These are phyloP conservation scores for Eulemur macaco DNA, from an alignment of 2,113 vertebrate genomes.

Conservation along the genomic window DNA sequence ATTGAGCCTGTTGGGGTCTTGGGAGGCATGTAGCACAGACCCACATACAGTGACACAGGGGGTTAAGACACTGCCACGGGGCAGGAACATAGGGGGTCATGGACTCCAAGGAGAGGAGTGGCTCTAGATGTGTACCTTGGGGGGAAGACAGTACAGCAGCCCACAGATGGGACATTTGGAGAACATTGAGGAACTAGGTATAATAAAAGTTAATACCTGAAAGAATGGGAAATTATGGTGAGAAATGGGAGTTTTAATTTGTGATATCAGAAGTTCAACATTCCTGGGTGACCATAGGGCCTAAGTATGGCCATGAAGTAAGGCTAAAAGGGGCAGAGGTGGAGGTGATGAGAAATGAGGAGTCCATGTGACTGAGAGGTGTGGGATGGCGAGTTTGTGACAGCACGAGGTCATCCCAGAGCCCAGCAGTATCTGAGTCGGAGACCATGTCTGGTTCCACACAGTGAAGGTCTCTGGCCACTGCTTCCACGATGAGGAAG, in stretches of 20 bases:
- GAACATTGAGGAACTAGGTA: too few species aligned
- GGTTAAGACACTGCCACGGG: not conserved
- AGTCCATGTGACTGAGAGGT: not conserved
- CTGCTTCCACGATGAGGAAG: too few species aligned
- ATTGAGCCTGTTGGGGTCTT: not conserved
- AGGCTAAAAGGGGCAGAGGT: not conserved
- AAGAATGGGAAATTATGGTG: too few species aligned
- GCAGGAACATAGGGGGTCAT: fast-evolving
- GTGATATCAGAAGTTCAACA: not conserved
- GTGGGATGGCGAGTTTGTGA: not conserved
- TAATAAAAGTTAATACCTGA: not conserved
- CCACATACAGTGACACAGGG: not conserved
- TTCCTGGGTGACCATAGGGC: not conserved
- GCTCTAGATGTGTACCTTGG: not conserved
- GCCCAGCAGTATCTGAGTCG: not conserved
- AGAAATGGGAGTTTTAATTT: not conserved
- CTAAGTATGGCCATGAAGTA: not conserved
- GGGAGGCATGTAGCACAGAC: not conserved
- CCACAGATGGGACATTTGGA: not conserved
- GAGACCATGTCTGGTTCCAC: not conserved
- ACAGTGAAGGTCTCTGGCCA: too few species aligned
- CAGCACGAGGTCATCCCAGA: not conserved
- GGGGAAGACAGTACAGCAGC: not conserved
- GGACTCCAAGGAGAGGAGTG: not conserved
- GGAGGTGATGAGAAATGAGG: not conserved